phyloP scores from a whole-genome alignment of 2,888 invertebrate genomes.

The Cerastis leucographa region DNA sequence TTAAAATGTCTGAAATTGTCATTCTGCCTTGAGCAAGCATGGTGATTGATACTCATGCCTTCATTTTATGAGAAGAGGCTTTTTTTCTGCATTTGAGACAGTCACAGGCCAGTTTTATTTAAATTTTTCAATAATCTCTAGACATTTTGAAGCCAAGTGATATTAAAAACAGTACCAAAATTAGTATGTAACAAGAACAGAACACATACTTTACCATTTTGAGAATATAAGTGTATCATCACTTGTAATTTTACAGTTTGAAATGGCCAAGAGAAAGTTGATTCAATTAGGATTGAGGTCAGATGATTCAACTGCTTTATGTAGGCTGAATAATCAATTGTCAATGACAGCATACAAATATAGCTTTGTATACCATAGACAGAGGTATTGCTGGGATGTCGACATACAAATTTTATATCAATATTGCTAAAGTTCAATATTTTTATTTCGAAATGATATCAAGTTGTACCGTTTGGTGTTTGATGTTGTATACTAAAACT shows the following conservation, averaged over 20 bases:
- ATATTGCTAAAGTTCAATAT: background rate
- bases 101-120: background rate
- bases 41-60: background rate
- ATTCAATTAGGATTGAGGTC: constrained; percentile 56
- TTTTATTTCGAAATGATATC: background rate
- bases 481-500: background rate
- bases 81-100: background rate
- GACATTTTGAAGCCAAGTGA: too few species aligned
- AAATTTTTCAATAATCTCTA: background rate
- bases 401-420: background rate
- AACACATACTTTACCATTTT: background rate
- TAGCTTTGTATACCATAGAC: constrained; percentile 25
- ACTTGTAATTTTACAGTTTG: constrained; percentile 43
- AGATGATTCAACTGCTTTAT: constrained; percentile 16
- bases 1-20: background rate
- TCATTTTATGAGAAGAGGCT: background rate
- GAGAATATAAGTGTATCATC: background rate
- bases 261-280: constrained; percentile 53
- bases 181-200: background rate
- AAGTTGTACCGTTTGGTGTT: too few species aligned
- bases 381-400: background rate
- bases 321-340: constrained; percentile 43
- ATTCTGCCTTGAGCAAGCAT: background rate
- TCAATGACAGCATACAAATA: constrained; percentile 17
- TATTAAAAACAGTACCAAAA: background rate